Percentiles rank a stretch among this genome's conserved stretches.
phyloP scores from a whole-genome alignment of 2,797 vertebrate species.

The Echeneis naucrates region DNA sequence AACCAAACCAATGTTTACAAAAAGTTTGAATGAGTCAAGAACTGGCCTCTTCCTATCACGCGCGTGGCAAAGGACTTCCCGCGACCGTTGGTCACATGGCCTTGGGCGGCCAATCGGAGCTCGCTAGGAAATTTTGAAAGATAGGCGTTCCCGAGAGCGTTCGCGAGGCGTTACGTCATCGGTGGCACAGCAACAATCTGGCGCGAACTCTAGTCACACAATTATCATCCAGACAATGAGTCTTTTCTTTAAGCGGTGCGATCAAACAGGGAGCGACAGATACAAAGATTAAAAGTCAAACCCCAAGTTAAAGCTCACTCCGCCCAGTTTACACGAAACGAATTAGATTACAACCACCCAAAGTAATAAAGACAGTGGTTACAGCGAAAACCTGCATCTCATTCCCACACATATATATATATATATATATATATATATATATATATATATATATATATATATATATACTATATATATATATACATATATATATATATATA shows the following conservation, averaged over 20 bases:
- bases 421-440: no score
- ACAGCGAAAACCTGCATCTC: neutral
- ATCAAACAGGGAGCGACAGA: slow-evolving; percentile 15
- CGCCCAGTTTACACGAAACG: neutral
- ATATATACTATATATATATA: no score
- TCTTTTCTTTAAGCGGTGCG: neutral
- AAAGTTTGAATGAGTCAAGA: slow-evolving; percentile 70
- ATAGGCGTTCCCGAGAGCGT: slow-evolving; percentile 66
- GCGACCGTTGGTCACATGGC: slow-evolving; percentile 95
- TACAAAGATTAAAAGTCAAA: neutral
- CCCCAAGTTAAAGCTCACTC: accelerated
- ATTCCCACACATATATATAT: no score
- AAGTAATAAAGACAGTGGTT: neutral
- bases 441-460: no score
- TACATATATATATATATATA: no score
- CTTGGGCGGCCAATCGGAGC: slow-evolving; percentile 79
- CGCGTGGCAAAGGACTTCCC: slow-evolving; percentile 88
- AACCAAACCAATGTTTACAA: slow-evolving; percentile 78
- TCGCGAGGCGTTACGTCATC: slow-evolving; percentile 55
- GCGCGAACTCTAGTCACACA: slow-evolving; percentile 72
- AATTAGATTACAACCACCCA: neutral
- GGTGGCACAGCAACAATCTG: slow-evolving; percentile 61
- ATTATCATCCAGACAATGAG: slow-evolving; percentile 19
- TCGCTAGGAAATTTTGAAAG: slow-evolving; percentile 84
- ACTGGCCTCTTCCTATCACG: slow-evolving; percentile 71